Base-by-base conservation (phyloP, 2,888 invertebrate species). In the Sminthurides aquaticus region DNA sequence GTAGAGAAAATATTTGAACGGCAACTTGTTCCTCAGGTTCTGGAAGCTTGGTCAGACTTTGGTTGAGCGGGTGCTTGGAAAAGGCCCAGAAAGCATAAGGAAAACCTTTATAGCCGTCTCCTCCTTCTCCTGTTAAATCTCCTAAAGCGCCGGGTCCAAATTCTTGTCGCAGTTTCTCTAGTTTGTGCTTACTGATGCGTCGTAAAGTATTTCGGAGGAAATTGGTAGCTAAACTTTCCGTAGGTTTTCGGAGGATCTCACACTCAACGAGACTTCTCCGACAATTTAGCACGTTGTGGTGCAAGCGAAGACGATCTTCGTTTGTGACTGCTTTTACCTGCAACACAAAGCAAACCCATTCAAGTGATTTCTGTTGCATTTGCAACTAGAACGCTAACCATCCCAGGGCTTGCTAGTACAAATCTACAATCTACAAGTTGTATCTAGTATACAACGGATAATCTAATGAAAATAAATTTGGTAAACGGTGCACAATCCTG, bases 21-120 rank as follows among this genome's bases (percentile, higher is more conserved):
- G 92, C 89, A 18, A 89, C 84, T 72, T 90, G 89, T 77, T 95
- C 89, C 75, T 93, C 92, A 1, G 87, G 86, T 79, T 94, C 93
- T 60, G 89, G 87, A 68, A 94, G 83, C 75, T 88, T 86, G 64
- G 89, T 89, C 67, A 96, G 84, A 75, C 90, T 89, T 79, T 93
- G 92, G 1, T 87, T 85, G 64, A 94, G 80, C 5, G 85, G 83
- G 67, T 87, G 85, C 71, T 92, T 86, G 76, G 89, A 88, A 81
- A 94, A 96, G 52, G 91, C 88, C 95, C 95, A 96, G 81, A 88
- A 93, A 24, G 85, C 86, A 70, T 90, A 86, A 11, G 89, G 87
- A 79, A 89, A 92, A 61, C 90, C 89, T 79, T 91, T 91, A 79
- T 91, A 91, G 52, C 87, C 87, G 80, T 92, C 91, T 24, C 89